These are phyloP conservation scores for Palythoa caribaeorum DNA, from an alignment of 92 coral and sea anemone genomes.

Conservation along the genomic window DNA sequence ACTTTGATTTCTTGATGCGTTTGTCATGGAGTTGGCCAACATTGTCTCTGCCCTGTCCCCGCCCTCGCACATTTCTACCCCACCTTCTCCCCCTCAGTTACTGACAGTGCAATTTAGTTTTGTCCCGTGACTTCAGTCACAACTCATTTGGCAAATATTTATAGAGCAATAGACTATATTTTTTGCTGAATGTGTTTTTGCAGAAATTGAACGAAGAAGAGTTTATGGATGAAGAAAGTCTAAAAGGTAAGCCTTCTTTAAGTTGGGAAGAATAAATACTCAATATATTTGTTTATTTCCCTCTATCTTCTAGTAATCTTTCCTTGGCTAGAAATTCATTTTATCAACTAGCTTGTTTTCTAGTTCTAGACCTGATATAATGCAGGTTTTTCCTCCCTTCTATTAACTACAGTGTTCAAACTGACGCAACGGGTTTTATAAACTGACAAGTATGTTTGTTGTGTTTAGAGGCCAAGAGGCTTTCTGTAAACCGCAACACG, in stretches of 20 bases:
- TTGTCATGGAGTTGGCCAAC: too few relatives aligned
- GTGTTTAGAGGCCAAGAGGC: conserved; percentile 73
- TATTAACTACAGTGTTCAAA: too few relatives aligned
- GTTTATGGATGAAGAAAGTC: conserved; percentile 37
- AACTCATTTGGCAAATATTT: background rate
- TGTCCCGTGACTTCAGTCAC: background rate
- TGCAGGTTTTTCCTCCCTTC: background rate
- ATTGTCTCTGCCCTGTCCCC: background rate
- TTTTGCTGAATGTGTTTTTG: background rate
- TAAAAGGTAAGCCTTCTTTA: conserved; percentile 21
- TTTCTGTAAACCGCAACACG: conserved; percentile 93
- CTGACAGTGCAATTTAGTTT: too few relatives aligned
- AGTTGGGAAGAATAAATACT: background rate
- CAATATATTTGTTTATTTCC: too few relatives aligned
- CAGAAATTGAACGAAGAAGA: conserved; percentile 38
- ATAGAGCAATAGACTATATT: background rate
- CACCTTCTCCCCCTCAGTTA: background rate
- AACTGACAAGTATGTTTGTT: background rate
- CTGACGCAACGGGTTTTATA: background rate
- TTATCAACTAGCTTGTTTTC: too few relatives aligned
- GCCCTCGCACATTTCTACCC: background rate
- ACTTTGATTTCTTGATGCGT: too few relatives aligned
- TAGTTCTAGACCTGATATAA: background rate
- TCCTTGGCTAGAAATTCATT: too few relatives aligned
- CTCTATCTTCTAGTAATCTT: too few relatives aligned